phyloP scores from a whole-genome alignment of 2,888 invertebrate species.

The Allygus modestus region DNA sequence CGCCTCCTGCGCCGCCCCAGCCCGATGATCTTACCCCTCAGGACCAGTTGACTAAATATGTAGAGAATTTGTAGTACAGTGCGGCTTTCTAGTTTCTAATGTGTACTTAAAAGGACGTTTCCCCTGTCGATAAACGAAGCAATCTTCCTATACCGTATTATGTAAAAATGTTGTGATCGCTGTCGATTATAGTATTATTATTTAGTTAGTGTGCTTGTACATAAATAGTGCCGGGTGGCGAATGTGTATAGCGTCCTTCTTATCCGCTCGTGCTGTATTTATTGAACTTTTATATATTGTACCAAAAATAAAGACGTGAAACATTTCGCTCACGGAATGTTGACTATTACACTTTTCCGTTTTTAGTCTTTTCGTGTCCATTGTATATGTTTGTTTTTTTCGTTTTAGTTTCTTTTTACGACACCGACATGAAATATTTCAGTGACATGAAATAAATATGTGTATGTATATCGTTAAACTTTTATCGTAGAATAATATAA shows the following conservation, averaged over 20 bases:
- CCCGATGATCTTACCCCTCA: slow-evolving; percentile 88
- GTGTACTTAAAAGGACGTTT: slow-evolving; percentile 57
- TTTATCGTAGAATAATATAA: slow-evolving; percentile 33
- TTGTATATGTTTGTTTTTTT: slow-evolving; percentile 61
- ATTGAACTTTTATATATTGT: slow-evolving; percentile 59
- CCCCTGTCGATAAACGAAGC: slow-evolving; percentile 51
- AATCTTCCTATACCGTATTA: slow-evolving; percentile 61
- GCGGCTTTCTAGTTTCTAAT: slow-evolving; percentile 62
- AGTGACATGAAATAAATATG: slow-evolving; percentile 39
- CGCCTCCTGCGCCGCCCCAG: slow-evolving; percentile 73
- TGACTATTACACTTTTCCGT: slow-evolving; percentile 15
- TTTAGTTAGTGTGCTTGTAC: slow-evolving; percentile 55
- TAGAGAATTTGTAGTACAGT: slow-evolving; percentile 92
- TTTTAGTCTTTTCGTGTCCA: slow-evolving; percentile 42
- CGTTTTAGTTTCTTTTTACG: slow-evolving; percentile 46
- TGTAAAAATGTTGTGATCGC: slow-evolving; percentile 60
- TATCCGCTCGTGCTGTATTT: slow-evolving; percentile 57
- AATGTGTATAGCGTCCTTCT: slow-evolving; percentile 57
- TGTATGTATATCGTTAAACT: slow-evolving; percentile 51
- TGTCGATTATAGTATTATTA: slow-evolving; percentile 62
- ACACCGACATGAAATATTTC: slow-evolving; percentile 37
- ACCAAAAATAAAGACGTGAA: slow-evolving; percentile 60
- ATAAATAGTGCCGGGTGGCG: slow-evolving; percentile 37
- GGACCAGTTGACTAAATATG: slow-evolving; percentile 97
- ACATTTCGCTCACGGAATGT: slow-evolving; percentile 58